Conservation (phyloP, 2,888 invertebrate species). For the Euspilapteryx auroguttella region DNA sequence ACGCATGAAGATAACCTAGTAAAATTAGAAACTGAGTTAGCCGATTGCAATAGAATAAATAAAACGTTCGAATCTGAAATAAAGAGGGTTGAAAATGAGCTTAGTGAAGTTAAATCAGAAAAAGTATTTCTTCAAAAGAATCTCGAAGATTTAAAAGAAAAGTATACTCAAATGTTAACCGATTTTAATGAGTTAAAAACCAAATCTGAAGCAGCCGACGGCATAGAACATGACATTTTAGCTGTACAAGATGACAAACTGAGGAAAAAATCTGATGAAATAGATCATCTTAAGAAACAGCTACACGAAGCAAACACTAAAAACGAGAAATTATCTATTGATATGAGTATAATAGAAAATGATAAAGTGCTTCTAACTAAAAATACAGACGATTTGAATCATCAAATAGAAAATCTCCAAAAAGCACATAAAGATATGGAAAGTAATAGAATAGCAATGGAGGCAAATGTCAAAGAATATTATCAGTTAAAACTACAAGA, state of each 20-base stretch:
- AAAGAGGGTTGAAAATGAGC: constrained; percentile 54
- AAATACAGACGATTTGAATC: constrained; percentile 41
- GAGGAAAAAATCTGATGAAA: constrained; percentile 28
- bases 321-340: constrained; percentile 50
- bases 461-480: constrained; percentile 28
- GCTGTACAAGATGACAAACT: constrained; percentile 20
- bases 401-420: constrained; percentile 16
- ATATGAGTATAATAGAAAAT: constrained; percentile 53
- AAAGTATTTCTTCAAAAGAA: constrained; percentile 50
- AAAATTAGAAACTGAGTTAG: constrained; percentile 67
- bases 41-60: constrained; percentile 61
- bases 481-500: no score
- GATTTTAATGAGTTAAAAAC: constrained; percentile 39
- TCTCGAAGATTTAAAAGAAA: constrained; percentile 51
- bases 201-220: constrained; percentile 45
- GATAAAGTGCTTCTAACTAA: constrained; percentile 47
- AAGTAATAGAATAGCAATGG: constrained; percentile 20
- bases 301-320: constrained; percentile 30
- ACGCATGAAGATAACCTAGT: constrained; percentile 70
- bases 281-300: constrained; percentile 40
- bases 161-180: constrained; percentile 51
- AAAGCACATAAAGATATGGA: constrained; percentile 19
- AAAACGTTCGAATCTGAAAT: constrained; percentile 64
- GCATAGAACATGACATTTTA: constrained; percentile 38
- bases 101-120: constrained; percentile 38